These are phyloP conservation scores for Synergus umbraculus DNA, from an alignment of 2,888 invertebrate genomes.

Conservation along the genomic window DNA sequence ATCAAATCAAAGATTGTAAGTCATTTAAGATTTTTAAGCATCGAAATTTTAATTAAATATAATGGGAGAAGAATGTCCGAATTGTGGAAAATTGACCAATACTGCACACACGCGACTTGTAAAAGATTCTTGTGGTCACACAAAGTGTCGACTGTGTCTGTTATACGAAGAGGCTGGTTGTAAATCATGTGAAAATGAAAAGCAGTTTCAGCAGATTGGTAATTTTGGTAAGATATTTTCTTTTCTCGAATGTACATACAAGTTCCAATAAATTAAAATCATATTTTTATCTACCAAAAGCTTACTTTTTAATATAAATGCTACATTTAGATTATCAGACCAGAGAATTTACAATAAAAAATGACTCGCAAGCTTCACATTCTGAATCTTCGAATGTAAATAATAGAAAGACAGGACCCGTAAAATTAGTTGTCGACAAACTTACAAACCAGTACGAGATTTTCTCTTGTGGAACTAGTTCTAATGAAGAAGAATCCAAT, in stretches of 20 bases:
- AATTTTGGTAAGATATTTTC: constrained; percentile 28
- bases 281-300: neutral
- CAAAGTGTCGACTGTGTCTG: constrained; percentile 86
- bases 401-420: constrained; percentile 31
- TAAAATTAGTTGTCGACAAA: constrained; percentile 46
- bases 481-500: constrained; percentile 16
- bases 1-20: too few species aligned
- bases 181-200: constrained; percentile 77
- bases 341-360: neutral
- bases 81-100: constrained; percentile 81
- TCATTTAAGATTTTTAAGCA: too few species aligned
- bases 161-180: constrained; percentile 84
- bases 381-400: constrained; percentile 16
- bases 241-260: neutral
- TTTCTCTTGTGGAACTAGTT: neutral
- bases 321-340: constrained; percentile 12
- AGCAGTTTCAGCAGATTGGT: constrained; percentile 20
- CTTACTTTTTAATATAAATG: neutral
- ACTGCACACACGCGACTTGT: constrained; percentile 82
- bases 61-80: constrained; percentile 78
- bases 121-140: constrained; percentile 87
- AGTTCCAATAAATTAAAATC: neutral
- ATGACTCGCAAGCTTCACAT: constrained; percentile 8
- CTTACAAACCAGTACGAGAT: neutral
- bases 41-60: neutral